Conservation (phyloP, 2,888 invertebrate genomes). For the Parnassius glacialis region DNA sequence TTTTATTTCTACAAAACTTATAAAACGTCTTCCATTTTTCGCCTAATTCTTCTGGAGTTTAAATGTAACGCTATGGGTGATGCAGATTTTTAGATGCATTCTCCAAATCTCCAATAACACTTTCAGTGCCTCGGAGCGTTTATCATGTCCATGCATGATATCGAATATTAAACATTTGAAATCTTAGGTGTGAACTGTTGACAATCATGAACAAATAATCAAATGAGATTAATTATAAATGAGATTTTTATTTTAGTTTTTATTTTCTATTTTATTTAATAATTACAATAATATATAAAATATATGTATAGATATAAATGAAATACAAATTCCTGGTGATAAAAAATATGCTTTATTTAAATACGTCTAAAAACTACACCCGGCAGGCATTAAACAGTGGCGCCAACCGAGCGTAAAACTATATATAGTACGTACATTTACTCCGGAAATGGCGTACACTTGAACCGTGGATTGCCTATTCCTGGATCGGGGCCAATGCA, state of each 20-base stretch:
- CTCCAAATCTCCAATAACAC: constrained; percentile 27
- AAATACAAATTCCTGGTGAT: constrained; percentile 7
- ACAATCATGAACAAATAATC: not conserved
- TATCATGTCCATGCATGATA: constrained; percentile 31
- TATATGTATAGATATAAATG: constrained; percentile 1
- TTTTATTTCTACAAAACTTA: too few relatives aligned
- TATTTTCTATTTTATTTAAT: not conserved
- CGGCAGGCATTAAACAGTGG: constrained; percentile 34
- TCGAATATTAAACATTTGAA: too few relatives aligned
- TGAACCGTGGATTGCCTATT: constrained; percentile 66
- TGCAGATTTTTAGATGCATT: constrained; percentile 30
- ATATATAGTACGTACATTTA: constrained; percentile 35
- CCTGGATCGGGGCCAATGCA: constrained; percentile 65
- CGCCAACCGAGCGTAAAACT: constrained; percentile 43
- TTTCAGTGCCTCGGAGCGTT: constrained; percentile 47
- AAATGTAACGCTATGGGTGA: constrained; percentile 13
- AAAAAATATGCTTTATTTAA: not conserved
- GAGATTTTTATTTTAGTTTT: not conserved
- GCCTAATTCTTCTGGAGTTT: too few relatives aligned
- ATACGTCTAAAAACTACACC: not conserved
- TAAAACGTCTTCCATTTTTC: too few relatives aligned
- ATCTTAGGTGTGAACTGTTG: too few relatives aligned
- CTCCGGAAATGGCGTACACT: constrained; percentile 65
- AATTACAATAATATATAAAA: not conserved
- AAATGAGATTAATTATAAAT: too few relatives aligned